Conservation (phyloP, 1,140 invertebrate species). For the Himalopsyche phryganea region DNA sequence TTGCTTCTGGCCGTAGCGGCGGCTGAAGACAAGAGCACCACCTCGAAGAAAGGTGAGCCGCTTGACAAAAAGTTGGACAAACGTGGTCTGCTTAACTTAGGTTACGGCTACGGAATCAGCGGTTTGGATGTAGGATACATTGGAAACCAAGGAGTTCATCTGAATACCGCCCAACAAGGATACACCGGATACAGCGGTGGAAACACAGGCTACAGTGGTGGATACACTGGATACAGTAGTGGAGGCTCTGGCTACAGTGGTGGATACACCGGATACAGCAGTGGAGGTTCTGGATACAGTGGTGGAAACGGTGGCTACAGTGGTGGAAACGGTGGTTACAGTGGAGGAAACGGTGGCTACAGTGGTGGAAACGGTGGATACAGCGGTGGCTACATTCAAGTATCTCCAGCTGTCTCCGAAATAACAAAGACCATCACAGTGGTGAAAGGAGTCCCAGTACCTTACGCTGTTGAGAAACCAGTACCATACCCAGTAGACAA, state of each 20-base stretch:
- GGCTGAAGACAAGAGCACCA: constrained; percentile 58
- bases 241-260: constrained; percentile 35
- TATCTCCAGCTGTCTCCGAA: constrained; percentile 54
- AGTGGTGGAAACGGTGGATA: too few relatives aligned
- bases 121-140: constrained; percentile 63
- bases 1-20: constrained; percentile 66
- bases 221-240: constrained; percentile 25
- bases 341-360: not conserved
- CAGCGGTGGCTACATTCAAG: too few relatives aligned
- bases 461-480: constrained; percentile 61
- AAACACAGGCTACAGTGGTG: constrained; percentile 34
- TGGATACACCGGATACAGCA: constrained; percentile 7
- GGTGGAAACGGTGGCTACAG: constrained; percentile 37
- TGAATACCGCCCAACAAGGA: constrained; percentile 27
- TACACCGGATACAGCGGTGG: constrained; percentile 26
- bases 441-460: constrained; percentile 64
- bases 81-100: constrained; percentile 57
- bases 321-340: constrained; percentile 2
- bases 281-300: not conserved
- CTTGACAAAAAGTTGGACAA: constrained; percentile 58
- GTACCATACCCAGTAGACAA: constrained; percentile 63
- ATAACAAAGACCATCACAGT: constrained; percentile 69
- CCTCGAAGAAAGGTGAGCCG: constrained; percentile 58
- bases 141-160: constrained; percentile 57
- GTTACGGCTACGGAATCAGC: constrained; percentile 58